Evolutionary conservation across 2,888 invertebrate genomes (phyloP), one percentile per base, ranked within the genome.

Genomic region (Leptinotarsa juncta): DNA sequence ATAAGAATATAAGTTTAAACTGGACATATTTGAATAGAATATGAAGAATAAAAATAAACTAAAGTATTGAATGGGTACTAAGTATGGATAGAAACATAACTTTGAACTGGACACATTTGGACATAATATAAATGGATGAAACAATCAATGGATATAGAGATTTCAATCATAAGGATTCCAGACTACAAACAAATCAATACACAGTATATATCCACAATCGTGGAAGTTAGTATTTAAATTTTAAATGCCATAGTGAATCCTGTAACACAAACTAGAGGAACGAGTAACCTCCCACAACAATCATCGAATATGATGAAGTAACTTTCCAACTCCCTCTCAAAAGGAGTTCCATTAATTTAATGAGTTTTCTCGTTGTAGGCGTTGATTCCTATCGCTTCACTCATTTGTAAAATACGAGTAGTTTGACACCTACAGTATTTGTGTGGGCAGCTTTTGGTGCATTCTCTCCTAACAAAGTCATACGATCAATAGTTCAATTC

Each of bases 361-460:
- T 57, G 57, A 57, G 57, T 20, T 57, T 57, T 3, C 23, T 14
- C 14, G 23, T 4, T 16, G 57, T 57, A 23, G 57, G 57, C 23
- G 57, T 57, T 23, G 23, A 57, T 57, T 57, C 15, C 15, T 20
- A 20, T 57, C 16, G 23, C 4, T 57, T 57, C 20, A 5, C 26
- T 57, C 57, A 57, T 15, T 57, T 23, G 57, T 15, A 23, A 57
- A 57, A n/a, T 51, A 51, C 51, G 51, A n/a, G 51, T 51, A n/a
- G 15, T 20, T 57, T 2, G 23, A 57, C 57, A 57, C 57, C 57
- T 57, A 57, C 57, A 12, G 15, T 57, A 2, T 4, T 57, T 57
- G 57, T 57, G 57, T 57, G 23, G 57, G 57, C 20, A 15, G 57
- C 57, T 57, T 23, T 3, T 2, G 15, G 5, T 14, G 23, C 4